phyloP scores from a whole-genome alignment of 2,113 vertebrate species.

The Theristicus caerulescens region DNA sequence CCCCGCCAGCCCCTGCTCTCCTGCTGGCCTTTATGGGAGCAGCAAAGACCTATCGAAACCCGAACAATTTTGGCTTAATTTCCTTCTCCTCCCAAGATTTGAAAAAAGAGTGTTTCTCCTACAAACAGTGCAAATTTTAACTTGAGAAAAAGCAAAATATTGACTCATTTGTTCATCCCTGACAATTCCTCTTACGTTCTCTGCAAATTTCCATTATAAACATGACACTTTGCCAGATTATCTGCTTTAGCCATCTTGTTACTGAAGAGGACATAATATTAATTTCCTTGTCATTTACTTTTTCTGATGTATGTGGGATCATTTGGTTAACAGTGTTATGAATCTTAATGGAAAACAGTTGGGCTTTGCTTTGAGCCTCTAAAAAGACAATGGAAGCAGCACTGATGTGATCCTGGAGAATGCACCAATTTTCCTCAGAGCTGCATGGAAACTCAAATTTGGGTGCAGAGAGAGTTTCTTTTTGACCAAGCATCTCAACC shows the following conservation, averaged over 20 bases:
- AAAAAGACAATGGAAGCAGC: neutral
- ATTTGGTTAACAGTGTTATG: neutral
- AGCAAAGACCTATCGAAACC: neutral
- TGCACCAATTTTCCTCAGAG: neutral
- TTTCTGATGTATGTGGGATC: neutral
- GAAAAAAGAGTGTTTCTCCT: neutral
- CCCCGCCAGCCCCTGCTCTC: neutral
- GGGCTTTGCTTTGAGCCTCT: neutral
- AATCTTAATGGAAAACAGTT: neutral
- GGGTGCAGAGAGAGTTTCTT: neutral
- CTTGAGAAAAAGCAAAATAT: neutral
- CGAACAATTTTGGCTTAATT: neutral
- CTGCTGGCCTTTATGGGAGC: neutral
- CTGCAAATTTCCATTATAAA: neutral
- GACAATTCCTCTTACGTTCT: neutral
- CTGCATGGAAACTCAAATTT: neutral
- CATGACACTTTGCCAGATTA: neutral
- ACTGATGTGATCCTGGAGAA: neutral
- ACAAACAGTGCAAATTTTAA: neutral
- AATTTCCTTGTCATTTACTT: slow-evolving; percentile 9
- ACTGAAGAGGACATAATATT: neutral
- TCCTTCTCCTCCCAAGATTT: neutral
- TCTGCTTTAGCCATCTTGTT: slow-evolving; percentile 31
- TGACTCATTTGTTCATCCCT: neutral
- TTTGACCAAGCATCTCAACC: neutral